Percentiles rank a stretch among this genome's conserved stretches.
Evolutionary conservation across 2,888 invertebrate species (phyloP).

Genomic region (Artemia sinica): DNA sequence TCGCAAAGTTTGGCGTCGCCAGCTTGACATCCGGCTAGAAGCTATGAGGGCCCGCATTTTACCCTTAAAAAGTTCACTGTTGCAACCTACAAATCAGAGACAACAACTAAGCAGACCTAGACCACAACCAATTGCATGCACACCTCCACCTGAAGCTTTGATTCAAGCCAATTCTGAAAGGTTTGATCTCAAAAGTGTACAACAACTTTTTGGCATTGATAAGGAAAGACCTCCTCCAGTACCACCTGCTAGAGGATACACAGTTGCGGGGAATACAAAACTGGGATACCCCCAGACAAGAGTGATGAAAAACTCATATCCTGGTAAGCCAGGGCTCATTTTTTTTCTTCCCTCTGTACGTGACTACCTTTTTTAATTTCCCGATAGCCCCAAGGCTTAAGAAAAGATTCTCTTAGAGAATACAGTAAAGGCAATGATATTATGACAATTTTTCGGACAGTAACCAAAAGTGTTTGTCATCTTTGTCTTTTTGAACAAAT

Average conservation of each 20-base stretch:
- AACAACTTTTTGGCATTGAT: constrained; percentile 77
- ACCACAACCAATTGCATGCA: constrained; percentile 76
- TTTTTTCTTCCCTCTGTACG: neutral
- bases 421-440: too few species aligned
- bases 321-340: constrained; percentile 35
- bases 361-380: neutral
- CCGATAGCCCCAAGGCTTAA: too few species aligned
- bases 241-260: constrained; percentile 74
- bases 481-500: too few species aligned
- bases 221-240: constrained; percentile 81
- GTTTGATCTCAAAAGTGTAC: constrained; percentile 71
- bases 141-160: constrained; percentile 50
- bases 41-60: neutral
- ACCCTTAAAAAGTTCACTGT: neutral
- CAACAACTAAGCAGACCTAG: constrained; percentile 40
- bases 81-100: constrained; percentile 13
- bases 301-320: constrained; percentile 73
- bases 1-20: constrained; percentile 44
- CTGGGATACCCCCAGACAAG: constrained; percentile 80
- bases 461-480: too few species aligned
- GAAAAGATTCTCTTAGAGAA: too few species aligned
- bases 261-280: constrained; percentile 73
- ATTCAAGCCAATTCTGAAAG: constrained; percentile 39
- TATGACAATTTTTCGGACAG: too few species aligned
- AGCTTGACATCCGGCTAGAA: constrained; percentile 22